Evolutionary conservation across 2,888 invertebrate genomes (phyloP).

Genomic region (Tubulanus polymorphus): DNA sequence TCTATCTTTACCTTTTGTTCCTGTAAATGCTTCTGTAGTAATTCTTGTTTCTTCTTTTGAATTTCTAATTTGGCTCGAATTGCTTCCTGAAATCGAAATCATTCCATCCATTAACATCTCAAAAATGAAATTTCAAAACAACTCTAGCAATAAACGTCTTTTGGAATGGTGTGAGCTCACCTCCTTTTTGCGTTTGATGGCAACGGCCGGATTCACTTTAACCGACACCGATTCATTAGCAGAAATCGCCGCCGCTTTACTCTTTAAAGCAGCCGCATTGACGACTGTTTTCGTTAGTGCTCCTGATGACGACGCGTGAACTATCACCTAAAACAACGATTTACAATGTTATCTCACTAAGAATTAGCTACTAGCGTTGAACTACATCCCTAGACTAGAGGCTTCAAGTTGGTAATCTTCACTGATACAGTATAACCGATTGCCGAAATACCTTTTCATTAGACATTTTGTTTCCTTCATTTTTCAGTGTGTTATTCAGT

Average conservation of each 20-base stretch:
- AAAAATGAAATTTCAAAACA: constrained; percentile 1
- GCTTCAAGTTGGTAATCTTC: too few relatives aligned
- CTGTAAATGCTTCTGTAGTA: constrained; percentile 83
- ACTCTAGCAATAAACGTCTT: background rate
- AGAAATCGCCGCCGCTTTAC: constrained; percentile 20
- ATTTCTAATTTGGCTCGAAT: constrained; percentile 75
- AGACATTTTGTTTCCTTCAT: too few relatives aligned
- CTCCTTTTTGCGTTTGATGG: constrained; percentile 70
- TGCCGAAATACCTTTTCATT: too few relatives aligned
- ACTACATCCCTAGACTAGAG: too few relatives aligned
- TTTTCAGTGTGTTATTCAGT: too few relatives aligned
- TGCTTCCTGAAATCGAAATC: constrained; percentile 51
- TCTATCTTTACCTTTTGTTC: constrained; percentile 67
- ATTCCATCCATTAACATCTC: background rate
- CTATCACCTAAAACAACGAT: constrained; percentile 15
- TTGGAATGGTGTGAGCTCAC: constrained; percentile 54
- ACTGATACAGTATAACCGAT: too few relatives aligned
- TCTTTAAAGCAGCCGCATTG: constrained; percentile 52
- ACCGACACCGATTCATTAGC: constrained; percentile 15
- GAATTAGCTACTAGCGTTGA: too few relatives aligned
- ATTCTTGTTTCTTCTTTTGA: constrained; percentile 77
- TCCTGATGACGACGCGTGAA: constrained; percentile 46
- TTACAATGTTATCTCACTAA: too few relatives aligned
- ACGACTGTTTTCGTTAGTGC: constrained; percentile 57
- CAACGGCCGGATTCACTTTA: constrained; percentile 54